Evolutionary conservation across 2,797 vertebrate species (phyloP).

Genomic region (Trachops cirrhosus): DNA sequence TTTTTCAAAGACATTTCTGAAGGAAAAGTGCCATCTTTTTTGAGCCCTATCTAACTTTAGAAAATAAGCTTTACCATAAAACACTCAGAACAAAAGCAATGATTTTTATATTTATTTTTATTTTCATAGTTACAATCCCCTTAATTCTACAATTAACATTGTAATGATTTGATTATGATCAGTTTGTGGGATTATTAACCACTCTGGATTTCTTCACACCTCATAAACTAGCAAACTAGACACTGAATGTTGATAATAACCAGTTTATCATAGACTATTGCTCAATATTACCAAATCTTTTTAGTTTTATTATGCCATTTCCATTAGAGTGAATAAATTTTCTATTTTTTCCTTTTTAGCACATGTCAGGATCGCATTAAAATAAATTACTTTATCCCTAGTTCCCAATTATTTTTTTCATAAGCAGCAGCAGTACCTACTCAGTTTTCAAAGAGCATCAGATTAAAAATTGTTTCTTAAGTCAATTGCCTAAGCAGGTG

Average conservation of each 20-base stretch:
- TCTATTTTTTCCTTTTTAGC: conserved; percentile 14
- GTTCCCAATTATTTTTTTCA: not conserved
- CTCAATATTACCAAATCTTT: conserved; percentile 59
- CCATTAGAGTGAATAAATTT: conserved; percentile 37
- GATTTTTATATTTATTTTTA: conserved; percentile 60
- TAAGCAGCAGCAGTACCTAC: not conserved
- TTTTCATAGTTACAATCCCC: conserved; percentile 41
- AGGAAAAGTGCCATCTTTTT: not conserved
- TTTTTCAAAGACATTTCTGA: not conserved
- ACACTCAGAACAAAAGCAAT: conserved; percentile 42
- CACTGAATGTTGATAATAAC: conserved; percentile 34
- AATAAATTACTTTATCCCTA: conserved; percentile 24
- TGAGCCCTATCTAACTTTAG: not conserved
- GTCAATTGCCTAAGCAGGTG: conserved; percentile 42
- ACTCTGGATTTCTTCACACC: conserved; percentile 61
- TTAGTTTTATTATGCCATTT: conserved; percentile 58
- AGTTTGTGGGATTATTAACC: conserved; percentile 71
- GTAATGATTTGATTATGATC: conserved; percentile 70
- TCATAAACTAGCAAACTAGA: conserved; percentile 67
- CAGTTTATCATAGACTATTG: conserved; percentile 44
- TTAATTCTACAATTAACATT: conserved; percentile 57
- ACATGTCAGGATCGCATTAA: conserved; percentile 13
- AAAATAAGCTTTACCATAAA: conserved; percentile 52
- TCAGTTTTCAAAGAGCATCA: not conserved
- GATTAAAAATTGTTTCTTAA: conserved; percentile 9